Base-by-base conservation (phyloP, 2,888 invertebrate species). In the Drosophila histrio region DNA sequence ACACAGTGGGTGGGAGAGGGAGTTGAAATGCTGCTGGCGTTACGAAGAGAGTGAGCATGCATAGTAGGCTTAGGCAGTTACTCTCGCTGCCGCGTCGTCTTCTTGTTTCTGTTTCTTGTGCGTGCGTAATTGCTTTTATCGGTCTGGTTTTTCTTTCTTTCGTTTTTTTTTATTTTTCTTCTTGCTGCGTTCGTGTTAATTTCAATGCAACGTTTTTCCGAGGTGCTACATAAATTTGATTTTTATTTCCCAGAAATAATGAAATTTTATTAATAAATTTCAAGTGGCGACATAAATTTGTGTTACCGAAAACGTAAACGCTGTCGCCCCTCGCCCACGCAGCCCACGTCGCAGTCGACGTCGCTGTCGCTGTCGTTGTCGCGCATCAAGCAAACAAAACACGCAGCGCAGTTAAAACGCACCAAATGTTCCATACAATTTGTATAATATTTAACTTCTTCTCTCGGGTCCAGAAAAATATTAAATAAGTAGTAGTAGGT, bases 161-260 rank as follows among this genome's bases (percentile, higher is more conserved):
- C 15, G 32, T 65, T 39, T 15, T 50, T 52, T 36, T 47, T 34
- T 15, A 36, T 34, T 39, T 38, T 34, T 19, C 32, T 59, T 39
- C 15, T 58, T 13, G 32, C 59, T 26, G 36, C 50, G 62, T 81
- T 76, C 78, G 81, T 80, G 80, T 80, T 78, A 76, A 80, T 80
- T 81, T 84, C 62, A 75, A 74, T 74, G 67, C 67, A 59, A 46
- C 60, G 58, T 41, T 36, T 72, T 59, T 57, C 28, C 30, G 36
- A 82, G 85, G 77, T 82, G 82, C 82, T 77, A 85, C 72, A 85
- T 83, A 77, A 85, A 82, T 79, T 84, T 77, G 66, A 73, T 82
- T 75, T 79, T 77, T 75, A 75, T 84, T 80, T 81, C 79, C 62
- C 64, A 68, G 84, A 80, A 81, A 68, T 75, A 85, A 72, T 72